Conservation (phyloP, 2,888 invertebrate species). For the Lasius fuliginosus region DNA sequence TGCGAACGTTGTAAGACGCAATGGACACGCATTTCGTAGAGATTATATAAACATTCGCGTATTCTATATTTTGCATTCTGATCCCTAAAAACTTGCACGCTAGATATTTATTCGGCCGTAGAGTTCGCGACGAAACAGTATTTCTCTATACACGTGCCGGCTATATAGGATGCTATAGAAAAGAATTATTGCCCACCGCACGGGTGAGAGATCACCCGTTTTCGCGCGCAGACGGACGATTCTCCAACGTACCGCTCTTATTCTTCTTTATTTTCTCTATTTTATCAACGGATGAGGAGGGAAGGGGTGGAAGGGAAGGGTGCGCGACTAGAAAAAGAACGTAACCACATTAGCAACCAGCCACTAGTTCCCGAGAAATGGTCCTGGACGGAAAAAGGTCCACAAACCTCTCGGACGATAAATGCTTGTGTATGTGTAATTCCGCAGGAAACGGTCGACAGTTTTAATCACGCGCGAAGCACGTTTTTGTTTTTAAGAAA, state of each 20-base stretch:
- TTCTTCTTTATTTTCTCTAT: slow-evolving; percentile 54
- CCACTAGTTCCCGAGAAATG: slow-evolving; percentile 46
- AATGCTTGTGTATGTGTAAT: slow-evolving; percentile 48
- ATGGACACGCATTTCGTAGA: not conserved
- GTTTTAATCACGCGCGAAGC: slow-evolving; percentile 42
- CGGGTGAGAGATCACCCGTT: slow-evolving; percentile 61
- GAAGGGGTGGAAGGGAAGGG: not conserved
- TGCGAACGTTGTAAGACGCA: not conserved
- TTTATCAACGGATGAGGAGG: slow-evolving; percentile 39
- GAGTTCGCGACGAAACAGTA: slow-evolving; percentile 31
- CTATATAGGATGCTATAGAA: slow-evolving; percentile 44
- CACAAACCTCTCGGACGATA: slow-evolving; percentile 36
- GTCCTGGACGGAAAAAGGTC: slow-evolving; percentile 35
- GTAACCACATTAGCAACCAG: slow-evolving; percentile 54
- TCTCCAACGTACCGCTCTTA: slow-evolving; percentile 47
- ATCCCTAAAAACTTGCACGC: slow-evolving; percentile 30
- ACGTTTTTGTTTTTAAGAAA: slow-evolving; percentile 12
- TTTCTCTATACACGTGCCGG: slow-evolving; percentile 35
- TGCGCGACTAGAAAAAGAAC: slow-evolving; percentile 49
- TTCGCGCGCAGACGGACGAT: slow-evolving; percentile 46
- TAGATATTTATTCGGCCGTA: slow-evolving; percentile 33
- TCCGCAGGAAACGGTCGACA: slow-evolving; percentile 40
- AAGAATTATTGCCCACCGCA: slow-evolving; percentile 54
- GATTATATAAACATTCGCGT: slow-evolving; percentile 14
- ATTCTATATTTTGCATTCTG: not conserved